These are phyloP conservation scores for Ariopsis seemanni DNA, from an alignment of 2,113 vertebrate genomes.

Conservation along the genomic window DNA sequence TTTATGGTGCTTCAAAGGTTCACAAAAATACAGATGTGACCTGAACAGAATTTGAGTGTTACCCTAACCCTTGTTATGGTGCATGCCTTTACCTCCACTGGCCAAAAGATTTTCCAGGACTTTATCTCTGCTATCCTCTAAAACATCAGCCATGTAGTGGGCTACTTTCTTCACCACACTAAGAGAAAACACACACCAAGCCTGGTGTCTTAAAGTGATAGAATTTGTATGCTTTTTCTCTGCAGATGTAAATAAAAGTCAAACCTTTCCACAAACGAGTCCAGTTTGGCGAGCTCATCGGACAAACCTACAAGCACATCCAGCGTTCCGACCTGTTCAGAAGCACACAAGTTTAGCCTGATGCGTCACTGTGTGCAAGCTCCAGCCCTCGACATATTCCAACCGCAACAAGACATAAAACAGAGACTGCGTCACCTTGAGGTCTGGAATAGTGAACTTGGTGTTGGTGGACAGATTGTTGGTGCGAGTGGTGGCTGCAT, in stretches of 20 bases:
- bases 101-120: conserved; percentile 97
- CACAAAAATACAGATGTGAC: not conserved
- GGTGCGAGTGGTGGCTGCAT: conserved; percentile 84
- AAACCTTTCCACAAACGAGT: conserved; percentile 89
- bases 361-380: conserved; percentile 54
- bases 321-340: conserved; percentile 88
- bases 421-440: conserved; percentile 79
- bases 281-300: conserved; percentile 96
- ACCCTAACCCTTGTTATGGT: conserved; percentile 38
- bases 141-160: conserved; percentile 96
- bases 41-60: not conserved
- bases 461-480: conserved; percentile 88
- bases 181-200: conserved; percentile 19
- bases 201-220: not conserved
- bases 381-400: conserved; percentile 15
- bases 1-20: not conserved
- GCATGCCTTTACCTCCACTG: conserved; percentile 81
- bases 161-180: conserved; percentile 98
- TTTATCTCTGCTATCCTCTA: conserved; percentile 97
- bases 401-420: not conserved
- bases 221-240: not conserved
- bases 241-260: conserved; percentile 1
- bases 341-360: conserved; percentile 52
- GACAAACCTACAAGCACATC: conserved; percentile 96
- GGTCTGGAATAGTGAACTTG: conserved; percentile 95